Conservation (phyloP, 2,113 vertebrate genomes). For the Rhabdornis inornatus region DNA sequence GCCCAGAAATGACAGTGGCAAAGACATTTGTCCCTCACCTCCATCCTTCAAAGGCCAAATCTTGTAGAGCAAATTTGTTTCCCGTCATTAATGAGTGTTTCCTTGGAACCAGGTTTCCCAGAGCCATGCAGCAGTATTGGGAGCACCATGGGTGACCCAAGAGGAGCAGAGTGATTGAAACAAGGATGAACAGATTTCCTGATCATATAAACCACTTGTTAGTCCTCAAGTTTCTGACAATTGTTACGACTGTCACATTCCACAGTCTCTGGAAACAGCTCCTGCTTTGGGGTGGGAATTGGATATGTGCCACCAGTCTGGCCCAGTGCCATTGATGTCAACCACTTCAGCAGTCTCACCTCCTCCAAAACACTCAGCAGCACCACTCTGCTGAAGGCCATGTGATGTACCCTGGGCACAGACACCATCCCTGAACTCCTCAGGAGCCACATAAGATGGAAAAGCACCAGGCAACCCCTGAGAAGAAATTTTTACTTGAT, state of each 20-base stretch:
- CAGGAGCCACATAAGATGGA: not conserved
- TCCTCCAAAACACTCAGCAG: not conserved
- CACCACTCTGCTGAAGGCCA: not conserved
- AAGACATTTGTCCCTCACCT: not conserved
- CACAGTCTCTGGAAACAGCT: not conserved
- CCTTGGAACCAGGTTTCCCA: not conserved
- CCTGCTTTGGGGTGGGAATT: not conserved
- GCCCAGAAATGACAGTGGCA: not conserved
- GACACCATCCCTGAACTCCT: not conserved
- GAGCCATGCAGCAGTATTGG: rapidly evolving
- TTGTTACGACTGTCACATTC: not conserved
- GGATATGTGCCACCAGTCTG: not conserved
- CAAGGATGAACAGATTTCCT: not conserved
- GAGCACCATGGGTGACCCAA: not conserved
- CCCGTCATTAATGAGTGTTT: not conserved
- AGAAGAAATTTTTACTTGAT: not conserved
- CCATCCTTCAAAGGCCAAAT: not conserved
- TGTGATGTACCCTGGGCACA: not conserved
- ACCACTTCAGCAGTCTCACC: not conserved
- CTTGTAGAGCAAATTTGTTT: not conserved
- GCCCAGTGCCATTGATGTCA: not conserved
- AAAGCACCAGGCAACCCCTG: not conserved
- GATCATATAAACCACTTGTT: rapidly evolving
- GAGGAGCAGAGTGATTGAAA: not conserved
- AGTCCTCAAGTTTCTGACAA: not conserved